Percentiles rank a stretch among this genome's conserved stretches.
These are phyloP conservation scores for Drosophila ochracea DNA, from an alignment of 2,888 invertebrate species.

Conservation along the genomic window DNA sequence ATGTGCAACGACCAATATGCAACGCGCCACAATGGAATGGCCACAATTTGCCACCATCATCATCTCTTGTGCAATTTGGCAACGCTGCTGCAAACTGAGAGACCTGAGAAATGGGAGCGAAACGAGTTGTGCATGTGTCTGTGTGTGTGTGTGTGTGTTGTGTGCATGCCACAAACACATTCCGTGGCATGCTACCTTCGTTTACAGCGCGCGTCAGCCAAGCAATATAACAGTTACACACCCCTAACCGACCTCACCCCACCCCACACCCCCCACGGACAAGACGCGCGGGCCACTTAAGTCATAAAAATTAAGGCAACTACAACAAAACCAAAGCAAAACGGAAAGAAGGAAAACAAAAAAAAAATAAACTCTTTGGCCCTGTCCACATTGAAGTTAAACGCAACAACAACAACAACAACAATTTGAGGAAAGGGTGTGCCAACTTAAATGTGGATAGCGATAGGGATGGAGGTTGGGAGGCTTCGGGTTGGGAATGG, in stretches of 20 bases:
- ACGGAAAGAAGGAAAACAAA: slow-evolving; percentile 9
- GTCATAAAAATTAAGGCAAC: slow-evolving; percentile 73
- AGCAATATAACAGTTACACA: slow-evolving; percentile 73
- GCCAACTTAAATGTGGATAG: neutral
- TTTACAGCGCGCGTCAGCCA: slow-evolving; percentile 73
- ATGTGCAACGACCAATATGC: slow-evolving; percentile 40
- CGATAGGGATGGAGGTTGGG: neutral
- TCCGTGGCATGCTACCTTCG: slow-evolving; percentile 75
- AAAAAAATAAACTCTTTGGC: slow-evolving; percentile 29
- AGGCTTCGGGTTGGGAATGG: neutral
- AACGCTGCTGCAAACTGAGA: slow-evolving; percentile 52
- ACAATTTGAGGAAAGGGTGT: slow-evolving; percentile 21
- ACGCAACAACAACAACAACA: slow-evolving; percentile 1
- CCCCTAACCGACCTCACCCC: slow-evolving; percentile 17
- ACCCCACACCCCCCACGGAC: neutral
- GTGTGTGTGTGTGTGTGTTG: slow-evolving; percentile 59
- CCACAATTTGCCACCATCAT: slow-evolving; percentile 3
- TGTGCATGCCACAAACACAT: slow-evolving; percentile 72
- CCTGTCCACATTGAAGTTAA: slow-evolving; percentile 31
- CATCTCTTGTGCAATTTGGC: slow-evolving; percentile 64
- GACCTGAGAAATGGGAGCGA: slow-evolving; percentile 51
- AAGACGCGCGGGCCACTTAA: slow-evolving; percentile 60
- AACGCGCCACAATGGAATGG: neutral
- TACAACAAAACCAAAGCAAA: slow-evolving; percentile 17
- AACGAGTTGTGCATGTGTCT: slow-evolving; percentile 49